Evolutionary conservation across 2,113 vertebrate genomes (phyloP).

Genomic region (Galeopterus variegatus): DNA sequence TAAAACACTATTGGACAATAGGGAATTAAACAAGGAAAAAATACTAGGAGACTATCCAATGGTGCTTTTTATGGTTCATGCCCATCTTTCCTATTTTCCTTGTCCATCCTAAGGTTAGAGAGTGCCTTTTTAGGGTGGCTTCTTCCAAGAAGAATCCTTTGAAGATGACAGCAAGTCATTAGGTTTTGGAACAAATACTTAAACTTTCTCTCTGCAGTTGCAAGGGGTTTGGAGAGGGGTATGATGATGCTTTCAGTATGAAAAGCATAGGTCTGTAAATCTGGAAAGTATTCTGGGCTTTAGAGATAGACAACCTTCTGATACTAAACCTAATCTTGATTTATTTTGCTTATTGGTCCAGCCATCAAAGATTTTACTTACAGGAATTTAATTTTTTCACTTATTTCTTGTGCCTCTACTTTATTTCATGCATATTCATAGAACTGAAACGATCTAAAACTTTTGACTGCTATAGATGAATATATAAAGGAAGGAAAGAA

Average conservation of each 20-base stretch:
- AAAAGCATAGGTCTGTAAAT: not conserved
- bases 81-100: not conserved
- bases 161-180: not conserved
- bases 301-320: not conserved
- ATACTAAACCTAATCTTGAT: not conserved
- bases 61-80: not conserved
- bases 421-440: not conserved
- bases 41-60: not conserved
- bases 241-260: not conserved
- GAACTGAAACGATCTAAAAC: not conserved
- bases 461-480: not conserved
- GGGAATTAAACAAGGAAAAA: not conserved
- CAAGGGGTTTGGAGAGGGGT: accelerated
- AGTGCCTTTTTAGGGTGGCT: not conserved
- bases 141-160: not conserved
- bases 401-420: not conserved
- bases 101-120: not conserved
- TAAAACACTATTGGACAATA: not conserved
- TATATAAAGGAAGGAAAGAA: not conserved
- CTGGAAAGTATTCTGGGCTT: not conserved
- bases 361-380: not conserved
- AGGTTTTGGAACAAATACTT: not conserved
- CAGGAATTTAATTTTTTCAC: not conserved
- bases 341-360: not conserved
- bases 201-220: not conserved